Evolutionary conservation across 2,113 vertebrate species (phyloP).

Genomic region (Meleagris gallopavo): DNA sequence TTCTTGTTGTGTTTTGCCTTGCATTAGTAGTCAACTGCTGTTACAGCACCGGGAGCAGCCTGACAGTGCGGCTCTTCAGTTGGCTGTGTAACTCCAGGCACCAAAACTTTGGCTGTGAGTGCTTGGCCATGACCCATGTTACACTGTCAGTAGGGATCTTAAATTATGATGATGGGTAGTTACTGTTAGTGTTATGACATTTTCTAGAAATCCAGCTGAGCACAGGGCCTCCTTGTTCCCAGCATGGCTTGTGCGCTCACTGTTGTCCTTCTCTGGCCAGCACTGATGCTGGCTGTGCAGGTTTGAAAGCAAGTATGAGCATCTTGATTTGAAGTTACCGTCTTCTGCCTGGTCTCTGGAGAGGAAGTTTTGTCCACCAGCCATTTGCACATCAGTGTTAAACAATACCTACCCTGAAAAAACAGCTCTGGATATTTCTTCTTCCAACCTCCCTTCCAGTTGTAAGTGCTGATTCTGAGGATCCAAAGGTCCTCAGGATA

Average conservation of each 20-base stretch:
- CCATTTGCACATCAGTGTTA: neutral
- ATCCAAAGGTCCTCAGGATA: neutral
- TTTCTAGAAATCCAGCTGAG: conserved; percentile 6
- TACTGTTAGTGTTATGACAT: conserved; percentile 6
- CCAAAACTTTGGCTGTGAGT: neutral
- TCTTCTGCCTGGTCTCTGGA: neutral
- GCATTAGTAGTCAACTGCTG: neutral
- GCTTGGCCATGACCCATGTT: neutral
- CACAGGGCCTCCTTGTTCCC: neutral
- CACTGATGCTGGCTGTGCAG: neutral
- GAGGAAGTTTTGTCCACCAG: neutral
- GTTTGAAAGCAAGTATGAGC: neutral
- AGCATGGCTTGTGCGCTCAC: neutral
- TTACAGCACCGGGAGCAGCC: neutral
- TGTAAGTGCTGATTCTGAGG: neutral
- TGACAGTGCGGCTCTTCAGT: neutral
- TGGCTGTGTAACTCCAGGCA: conserved; percentile 10
- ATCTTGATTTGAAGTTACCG: neutral
- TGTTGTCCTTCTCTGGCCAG: neutral
- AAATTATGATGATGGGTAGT: neutral
- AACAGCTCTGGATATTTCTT: neutral
- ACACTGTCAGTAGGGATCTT: neutral
- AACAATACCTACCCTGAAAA: neutral
- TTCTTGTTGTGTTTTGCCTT: neutral
- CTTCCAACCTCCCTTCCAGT: neutral